Conservation (phyloP, 2,888 invertebrate species). For the Capitulum mitella region DNA sequence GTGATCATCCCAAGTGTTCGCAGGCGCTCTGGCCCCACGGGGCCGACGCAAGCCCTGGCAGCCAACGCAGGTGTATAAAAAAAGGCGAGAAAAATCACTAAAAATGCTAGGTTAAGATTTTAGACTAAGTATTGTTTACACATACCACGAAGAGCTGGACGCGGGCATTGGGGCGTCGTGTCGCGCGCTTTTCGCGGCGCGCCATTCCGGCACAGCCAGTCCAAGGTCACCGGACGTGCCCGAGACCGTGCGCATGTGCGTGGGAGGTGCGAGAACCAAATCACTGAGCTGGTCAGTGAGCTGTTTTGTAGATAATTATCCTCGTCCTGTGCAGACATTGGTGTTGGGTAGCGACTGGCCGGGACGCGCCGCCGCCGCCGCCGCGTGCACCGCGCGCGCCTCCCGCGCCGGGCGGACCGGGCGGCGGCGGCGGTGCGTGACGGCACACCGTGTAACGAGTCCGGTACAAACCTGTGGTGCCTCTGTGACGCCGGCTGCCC, state of each 20-base stretch:
- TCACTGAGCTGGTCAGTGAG: neutral
- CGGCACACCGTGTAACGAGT: neutral
- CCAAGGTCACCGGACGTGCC: too few species aligned
- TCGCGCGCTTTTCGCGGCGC: too few species aligned
- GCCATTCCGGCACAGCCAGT: too few species aligned
- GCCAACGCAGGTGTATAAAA: neutral
- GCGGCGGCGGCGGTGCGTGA: neutral
- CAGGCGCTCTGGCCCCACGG: neutral
- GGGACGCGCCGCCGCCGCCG: neutral
- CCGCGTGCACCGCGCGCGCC: too few species aligned
- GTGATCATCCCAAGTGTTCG: neutral
- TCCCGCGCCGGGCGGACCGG: too few species aligned
- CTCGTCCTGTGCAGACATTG: neutral
- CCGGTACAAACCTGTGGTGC: conserved; percentile 11
- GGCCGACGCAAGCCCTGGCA: neutral
- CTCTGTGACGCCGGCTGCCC: neutral
- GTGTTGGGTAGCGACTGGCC: neutral
- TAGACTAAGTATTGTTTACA: conserved; percentile 21
- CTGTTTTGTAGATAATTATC: neutral
- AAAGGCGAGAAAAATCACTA: neutral
- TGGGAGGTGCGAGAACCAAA: too few species aligned
- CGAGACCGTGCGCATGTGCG: too few species aligned
- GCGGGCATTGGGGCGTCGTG: neutral
- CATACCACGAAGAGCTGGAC: neutral
- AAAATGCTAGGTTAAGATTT: conserved; percentile 18